These are phyloP conservation scores for Megaptera novaeangliae DNA, from an alignment of 2,113 vertebrate species.

Conservation along the genomic window DNA sequence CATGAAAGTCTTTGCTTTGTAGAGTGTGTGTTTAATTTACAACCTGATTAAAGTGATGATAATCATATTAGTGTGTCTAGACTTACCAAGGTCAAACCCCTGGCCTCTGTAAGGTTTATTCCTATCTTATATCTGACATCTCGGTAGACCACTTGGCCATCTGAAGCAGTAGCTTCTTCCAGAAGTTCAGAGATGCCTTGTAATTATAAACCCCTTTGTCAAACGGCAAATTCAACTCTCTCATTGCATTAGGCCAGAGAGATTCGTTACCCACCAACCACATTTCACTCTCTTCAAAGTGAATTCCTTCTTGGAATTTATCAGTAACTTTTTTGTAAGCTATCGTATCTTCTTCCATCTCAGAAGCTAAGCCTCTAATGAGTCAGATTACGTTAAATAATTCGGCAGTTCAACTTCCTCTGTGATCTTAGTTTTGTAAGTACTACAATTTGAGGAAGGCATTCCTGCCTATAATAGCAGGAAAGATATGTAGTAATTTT, in stretches of 20 bases:
- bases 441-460: neutral
- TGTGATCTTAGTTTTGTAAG: conserved; percentile 34
- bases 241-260: neutral
- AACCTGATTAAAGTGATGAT: conserved; percentile 51
- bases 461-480: conserved; percentile 19
- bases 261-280: neutral
- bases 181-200: conserved; percentile 9
- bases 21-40: conserved; percentile 44
- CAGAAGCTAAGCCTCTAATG: neutral
- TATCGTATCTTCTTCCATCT: conserved; percentile 26
- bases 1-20: conserved; percentile 48
- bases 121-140: conserved; percentile 1
- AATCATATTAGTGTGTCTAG: conserved; percentile 62
- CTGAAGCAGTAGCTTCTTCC: neutral
- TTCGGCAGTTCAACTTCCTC: conserved; percentile 19
- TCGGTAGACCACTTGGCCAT: neutral
- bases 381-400: conserved; percentile 43
- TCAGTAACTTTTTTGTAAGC: conserved; percentile 19
- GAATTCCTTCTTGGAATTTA: conserved; percentile 45
- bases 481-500: neutral
- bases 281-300: conserved; percentile 44
- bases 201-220: conserved; percentile 18
- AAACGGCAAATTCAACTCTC: neutral
- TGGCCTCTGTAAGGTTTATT: conserved; percentile 38
- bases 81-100: conserved; percentile 46